Conservation (phyloP, 2,797 vertebrate genomes). For the Lates japonicus region DNA sequence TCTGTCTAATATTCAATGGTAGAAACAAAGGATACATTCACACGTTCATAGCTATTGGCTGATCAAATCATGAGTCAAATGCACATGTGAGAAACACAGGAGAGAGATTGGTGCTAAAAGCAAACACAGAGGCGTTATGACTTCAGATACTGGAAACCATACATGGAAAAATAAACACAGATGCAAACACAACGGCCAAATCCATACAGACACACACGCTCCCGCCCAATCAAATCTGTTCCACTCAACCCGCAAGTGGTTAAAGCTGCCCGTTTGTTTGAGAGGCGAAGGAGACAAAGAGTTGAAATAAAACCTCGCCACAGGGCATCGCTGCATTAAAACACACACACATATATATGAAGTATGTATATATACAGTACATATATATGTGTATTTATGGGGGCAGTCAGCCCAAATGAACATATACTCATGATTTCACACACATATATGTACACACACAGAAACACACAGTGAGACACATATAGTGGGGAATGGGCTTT, state of each 20-base stretch:
- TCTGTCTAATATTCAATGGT: too few relatives aligned
- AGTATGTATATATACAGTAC: neutral
- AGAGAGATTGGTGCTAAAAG: neutral
- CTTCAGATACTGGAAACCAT: neutral
- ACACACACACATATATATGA: neutral
- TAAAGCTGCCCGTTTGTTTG: neutral
- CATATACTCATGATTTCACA: neutral
- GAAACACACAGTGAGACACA: conserved; percentile 6
- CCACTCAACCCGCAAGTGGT: neutral
- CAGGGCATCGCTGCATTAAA: conserved; percentile 35
- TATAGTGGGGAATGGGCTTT: conserved; percentile 50
- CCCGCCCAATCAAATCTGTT: neutral
- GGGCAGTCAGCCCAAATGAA: conserved; percentile 2
- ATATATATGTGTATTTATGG: conserved; percentile 31
- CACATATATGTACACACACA: neutral
- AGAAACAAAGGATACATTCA: too few relatives aligned
- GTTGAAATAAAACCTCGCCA: conserved; percentile 43
- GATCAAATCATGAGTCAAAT: conserved; percentile 7
- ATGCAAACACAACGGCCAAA: neutral
- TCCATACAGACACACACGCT: conserved; percentile 7
- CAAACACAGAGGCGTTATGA: neutral
- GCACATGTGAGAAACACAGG: conserved; percentile 9
- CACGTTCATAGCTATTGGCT: neutral
- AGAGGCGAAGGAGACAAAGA: conserved; percentile 21
- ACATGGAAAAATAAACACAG: conserved; percentile 6